Percentiles rank a stretch among this genome's conserved stretches.
These are phyloP conservation scores for Xiphias gladius DNA, from an alignment of 2,113 vertebrate species.

Conservation along the genomic window DNA sequence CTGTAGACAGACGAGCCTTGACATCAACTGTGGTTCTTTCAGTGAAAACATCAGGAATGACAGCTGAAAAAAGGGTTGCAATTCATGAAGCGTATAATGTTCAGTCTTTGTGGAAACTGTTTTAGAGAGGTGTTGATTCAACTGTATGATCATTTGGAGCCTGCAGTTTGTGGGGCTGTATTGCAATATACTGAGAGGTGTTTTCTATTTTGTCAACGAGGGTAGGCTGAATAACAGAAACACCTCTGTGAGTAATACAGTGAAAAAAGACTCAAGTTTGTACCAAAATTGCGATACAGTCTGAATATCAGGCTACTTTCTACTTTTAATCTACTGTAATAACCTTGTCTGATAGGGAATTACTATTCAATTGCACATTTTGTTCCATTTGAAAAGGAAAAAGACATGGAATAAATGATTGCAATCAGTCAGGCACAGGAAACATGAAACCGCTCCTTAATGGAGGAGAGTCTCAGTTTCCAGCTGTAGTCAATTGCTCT, in stretches of 20 bases:
- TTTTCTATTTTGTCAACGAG: neutral
- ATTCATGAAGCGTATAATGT: neutral
- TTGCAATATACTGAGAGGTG: neutral
- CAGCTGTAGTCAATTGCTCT: slow-evolving; percentile 28
- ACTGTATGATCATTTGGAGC: neutral
- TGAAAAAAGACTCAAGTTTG: slow-evolving; percentile 6
- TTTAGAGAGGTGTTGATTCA: neutral
- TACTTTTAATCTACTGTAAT: slow-evolving; percentile 10
- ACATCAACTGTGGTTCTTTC: slow-evolving; percentile 42
- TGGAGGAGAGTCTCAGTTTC: slow-evolving; percentile 40
- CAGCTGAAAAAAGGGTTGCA: slow-evolving; percentile 30
- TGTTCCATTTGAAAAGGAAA: slow-evolving; percentile 17
- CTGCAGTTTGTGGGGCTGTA: neutral
- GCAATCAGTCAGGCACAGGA: slow-evolving; percentile 37
- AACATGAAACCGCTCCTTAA: slow-evolving; percentile 14
- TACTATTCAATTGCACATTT: slow-evolving; percentile 4
- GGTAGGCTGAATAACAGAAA: neutral
- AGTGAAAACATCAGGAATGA: slow-evolving; percentile 36
- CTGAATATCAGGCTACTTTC: neutral
- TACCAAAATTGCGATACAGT: neutral
- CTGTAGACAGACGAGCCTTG: slow-evolving; percentile 52
- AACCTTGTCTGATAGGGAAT: slow-evolving; percentile 7
- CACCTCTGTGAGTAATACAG: neutral
- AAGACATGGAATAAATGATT: slow-evolving; percentile 25
- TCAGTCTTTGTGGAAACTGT: neutral